Conservation (phyloP, 2,113 vertebrate genomes). For the Athene noctua region DNA sequence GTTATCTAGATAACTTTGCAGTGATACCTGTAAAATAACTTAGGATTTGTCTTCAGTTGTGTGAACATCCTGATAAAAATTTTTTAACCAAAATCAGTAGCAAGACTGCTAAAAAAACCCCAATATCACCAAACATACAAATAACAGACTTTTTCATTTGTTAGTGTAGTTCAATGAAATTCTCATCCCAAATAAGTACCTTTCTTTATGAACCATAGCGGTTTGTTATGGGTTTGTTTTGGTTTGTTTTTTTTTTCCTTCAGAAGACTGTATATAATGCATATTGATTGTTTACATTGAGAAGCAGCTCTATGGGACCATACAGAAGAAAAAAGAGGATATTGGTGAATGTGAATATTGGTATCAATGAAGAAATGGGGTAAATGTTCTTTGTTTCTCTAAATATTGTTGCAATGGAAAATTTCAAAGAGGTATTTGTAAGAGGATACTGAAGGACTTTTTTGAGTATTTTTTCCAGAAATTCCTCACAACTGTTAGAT, state of each 20-base stretch:
- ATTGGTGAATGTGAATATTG: not conserved
- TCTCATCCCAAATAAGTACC: not conserved
- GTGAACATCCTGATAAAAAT: not conserved
- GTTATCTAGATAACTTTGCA: not conserved
- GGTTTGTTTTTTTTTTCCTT: not conserved
- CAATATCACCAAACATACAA: not conserved
- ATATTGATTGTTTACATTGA: not conserved
- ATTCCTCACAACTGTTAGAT: not conserved
- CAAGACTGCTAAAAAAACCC: not conserved
- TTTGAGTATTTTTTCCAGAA: not conserved
- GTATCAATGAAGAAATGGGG: not conserved
- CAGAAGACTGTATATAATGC: not conserved
- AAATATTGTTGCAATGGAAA: not conserved
- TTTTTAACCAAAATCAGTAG: not conserved
- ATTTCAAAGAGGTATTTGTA: not conserved
- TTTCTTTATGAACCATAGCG: not conserved
- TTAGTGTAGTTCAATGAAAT: not conserved
- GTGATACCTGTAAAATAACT: not conserved
- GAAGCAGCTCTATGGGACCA: not conserved
- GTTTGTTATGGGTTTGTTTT: too few species aligned
- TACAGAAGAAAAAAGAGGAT: not conserved
- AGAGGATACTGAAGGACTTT: not conserved
- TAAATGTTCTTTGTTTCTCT: not conserved
- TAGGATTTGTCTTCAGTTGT: not conserved
- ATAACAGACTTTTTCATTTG: not conserved